Evolutionary conservation across 2,888 invertebrate species (phyloP).

Genomic region (Lydus trimaculatus): DNA sequence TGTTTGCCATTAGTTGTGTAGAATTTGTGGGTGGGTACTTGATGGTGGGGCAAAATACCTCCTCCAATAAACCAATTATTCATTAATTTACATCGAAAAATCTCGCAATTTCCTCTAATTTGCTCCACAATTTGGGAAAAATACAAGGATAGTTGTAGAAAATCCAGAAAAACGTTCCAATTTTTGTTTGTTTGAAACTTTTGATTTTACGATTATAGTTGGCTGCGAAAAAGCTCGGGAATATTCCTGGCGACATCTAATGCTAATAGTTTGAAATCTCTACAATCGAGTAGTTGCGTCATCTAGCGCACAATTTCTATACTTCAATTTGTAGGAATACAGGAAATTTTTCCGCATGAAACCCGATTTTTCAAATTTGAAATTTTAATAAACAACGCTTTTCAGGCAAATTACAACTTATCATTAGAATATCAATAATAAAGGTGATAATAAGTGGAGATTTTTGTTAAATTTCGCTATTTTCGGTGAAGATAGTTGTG

Average conservation of each 20-base stretch:
- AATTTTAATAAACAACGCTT: too few species aligned
- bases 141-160: too few species aligned
- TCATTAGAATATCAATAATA: too few species aligned
- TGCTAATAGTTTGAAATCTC: background rate
- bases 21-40: constrained; percentile 29
- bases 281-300: background rate
- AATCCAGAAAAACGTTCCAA: too few species aligned
- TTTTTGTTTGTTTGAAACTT: background rate
- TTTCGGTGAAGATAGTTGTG: background rate
- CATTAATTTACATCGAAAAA: background rate
- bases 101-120: too few species aligned
- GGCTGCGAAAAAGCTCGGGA: background rate
- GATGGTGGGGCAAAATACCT: constrained; percentile 27
- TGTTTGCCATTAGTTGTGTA: constrained; percentile 26
- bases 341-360: background rate
- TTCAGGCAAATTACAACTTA: too few species aligned
- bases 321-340: background rate
- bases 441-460: background rate
- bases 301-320: background rate
- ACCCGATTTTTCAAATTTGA: background rate
- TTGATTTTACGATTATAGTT: background rate
- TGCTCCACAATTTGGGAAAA: too few species aligned
- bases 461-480: background rate
- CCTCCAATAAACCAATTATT: constrained; percentile 14
- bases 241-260: background rate